Evolutionary conservation across 2,797 vertebrate species (phyloP).

Genomic region (Ataeniobius toweri): DNA sequence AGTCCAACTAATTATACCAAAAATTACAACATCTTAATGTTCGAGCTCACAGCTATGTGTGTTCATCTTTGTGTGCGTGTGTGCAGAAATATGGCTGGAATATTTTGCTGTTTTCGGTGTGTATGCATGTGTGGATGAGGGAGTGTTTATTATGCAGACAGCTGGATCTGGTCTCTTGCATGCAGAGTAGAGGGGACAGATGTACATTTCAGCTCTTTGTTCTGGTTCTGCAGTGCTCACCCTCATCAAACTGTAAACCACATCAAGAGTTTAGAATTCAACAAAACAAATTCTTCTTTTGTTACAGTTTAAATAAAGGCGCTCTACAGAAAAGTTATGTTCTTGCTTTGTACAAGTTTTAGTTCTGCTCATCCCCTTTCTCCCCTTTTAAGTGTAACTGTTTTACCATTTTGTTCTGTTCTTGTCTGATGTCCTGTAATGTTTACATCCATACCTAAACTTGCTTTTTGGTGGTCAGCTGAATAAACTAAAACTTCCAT

Average conservation of each 20-base stretch:
- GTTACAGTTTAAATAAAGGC: conserved; percentile 7
- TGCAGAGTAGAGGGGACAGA: conserved; percentile 65
- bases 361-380: not conserved
- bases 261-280: conserved; percentile 24
- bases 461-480: conserved; percentile 49
- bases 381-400: conserved; percentile 28
- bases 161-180: conserved; percentile 73
- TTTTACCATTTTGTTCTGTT: conserved; percentile 61
- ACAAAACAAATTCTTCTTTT: conserved; percentile 11
- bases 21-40: conserved; percentile 85
- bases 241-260: conserved; percentile 20
- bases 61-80: conserved; percentile 4
- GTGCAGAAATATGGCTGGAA: conserved; percentile 5
- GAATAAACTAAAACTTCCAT: conserved; percentile 49
- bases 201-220: conserved; percentile 67
- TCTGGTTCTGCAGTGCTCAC: conserved; percentile 47
- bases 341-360: conserved; percentile 13
- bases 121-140: conserved; percentile 22
- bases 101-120: conserved; percentile 40
- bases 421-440: conserved; percentile 52
- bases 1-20: conserved; percentile 88
- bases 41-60: conserved; percentile 54
- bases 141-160: conserved; percentile 73
- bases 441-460: conserved; percentile 58
- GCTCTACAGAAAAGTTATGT: not conserved